Base-by-base conservation (phyloP, 2,888 invertebrate species). In the Xanthostigma xanthostigma region DNA sequence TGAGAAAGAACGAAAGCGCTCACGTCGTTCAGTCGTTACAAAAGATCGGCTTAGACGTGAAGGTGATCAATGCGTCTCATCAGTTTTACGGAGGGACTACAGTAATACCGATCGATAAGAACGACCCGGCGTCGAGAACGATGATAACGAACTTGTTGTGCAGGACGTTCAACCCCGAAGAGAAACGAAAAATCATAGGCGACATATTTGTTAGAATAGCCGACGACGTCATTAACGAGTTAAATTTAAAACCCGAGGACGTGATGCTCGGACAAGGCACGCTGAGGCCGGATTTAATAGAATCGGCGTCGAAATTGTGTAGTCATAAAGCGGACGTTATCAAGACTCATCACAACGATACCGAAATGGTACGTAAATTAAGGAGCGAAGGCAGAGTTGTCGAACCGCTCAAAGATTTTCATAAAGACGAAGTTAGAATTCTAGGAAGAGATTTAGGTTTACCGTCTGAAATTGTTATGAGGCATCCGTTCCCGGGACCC, bases 271-370 rank as follows among this genome's bases (percentile, higher is more conserved):
- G 89, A 2, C 95, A 96, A 68, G 96, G 97, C 50, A 98, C 97
- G 0, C 76, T 98, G 13, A 73, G 98, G 64, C 97, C 98, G 39
- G 98, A 98, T 72, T 76, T 98, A 58, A 98, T 98, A 61, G 98
- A 98, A 72, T 96, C 95, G 12, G 97, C 97, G 8, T 95, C 94
- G 3, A 68, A 76, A 51, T 62, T 92, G 59, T 66, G 59, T n/a
- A 93, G 87, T 57, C 75, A 66, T 58, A 89, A 89, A 71, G 98
- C 98, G 1, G 91, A 94, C 60, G 87, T 87, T 34, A 98, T 98
- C 63, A 98, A 98, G 73, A 98, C 98, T 33, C 98, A 99, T 69
- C 98, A 98, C 74, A 98, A 99, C 68, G 98, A 99, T 69, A 95
- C 94, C 10, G 93, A 92, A 63, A 74, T 97, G 49, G 93, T 98